These are phyloP conservation scores for Taxidea taxus DNA, from an alignment of 2,113 vertebrate species.

Conservation along the genomic window DNA sequence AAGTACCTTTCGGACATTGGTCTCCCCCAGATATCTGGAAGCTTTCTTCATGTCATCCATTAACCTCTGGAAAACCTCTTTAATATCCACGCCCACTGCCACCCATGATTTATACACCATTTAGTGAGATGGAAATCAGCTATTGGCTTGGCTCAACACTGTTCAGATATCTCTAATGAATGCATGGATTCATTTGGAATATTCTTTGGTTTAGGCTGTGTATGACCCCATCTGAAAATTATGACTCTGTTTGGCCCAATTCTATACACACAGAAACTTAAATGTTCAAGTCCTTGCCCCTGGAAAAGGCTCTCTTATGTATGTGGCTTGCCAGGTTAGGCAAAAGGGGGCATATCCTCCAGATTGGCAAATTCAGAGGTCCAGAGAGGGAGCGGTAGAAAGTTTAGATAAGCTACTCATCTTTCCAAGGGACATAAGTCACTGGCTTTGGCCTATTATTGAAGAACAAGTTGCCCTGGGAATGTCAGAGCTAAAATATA, in stretches of 20 bases:
- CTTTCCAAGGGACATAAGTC: not conserved
- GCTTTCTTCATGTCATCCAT: not conserved
- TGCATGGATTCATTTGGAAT: not conserved
- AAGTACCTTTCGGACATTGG: not conserved
- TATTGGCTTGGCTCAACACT: not conserved
- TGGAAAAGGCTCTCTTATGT: not conserved
- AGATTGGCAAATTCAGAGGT: not conserved
- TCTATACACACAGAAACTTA: not conserved
- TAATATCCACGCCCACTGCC: rapidly evolving
- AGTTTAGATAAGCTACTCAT: not conserved
- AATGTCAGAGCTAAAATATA: constrained; percentile 20
- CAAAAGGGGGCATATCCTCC: not conserved
- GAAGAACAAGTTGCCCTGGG: not conserved
- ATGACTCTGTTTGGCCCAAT: not conserved
- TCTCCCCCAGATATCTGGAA: not conserved
- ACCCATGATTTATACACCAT: not conserved
- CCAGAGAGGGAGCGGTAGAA: not conserved
- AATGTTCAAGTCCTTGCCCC: not conserved
- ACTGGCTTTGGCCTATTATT: not conserved
- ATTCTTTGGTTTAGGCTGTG: not conserved
- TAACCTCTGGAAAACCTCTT: not conserved
- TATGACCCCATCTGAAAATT: not conserved
- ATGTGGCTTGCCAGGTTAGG: not conserved
- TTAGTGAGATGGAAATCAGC: not conserved
- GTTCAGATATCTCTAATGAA: not conserved